Evolutionary conservation across 2,888 invertebrate species (phyloP), one percentile per base, ranked within the genome.

Genomic region (Athalia cordata): DNA sequence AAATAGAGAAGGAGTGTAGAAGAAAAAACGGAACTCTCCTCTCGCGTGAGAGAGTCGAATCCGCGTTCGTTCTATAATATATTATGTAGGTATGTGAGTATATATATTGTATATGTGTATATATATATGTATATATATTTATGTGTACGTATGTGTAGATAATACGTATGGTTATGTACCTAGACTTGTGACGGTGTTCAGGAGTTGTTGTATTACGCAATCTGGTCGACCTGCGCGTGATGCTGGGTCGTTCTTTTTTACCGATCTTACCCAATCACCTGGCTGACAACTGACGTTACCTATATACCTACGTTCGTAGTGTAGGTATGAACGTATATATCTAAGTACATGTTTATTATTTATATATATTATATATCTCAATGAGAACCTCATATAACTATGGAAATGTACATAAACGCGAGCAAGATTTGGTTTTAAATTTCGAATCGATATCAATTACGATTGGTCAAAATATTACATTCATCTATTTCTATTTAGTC

Each of bases 241-340:
- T 72, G 77, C 59, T 55, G 77, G 61, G 52, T 72, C 70, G 61
- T 78, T 74, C 72, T 78, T 78, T 78, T 78, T 78, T 78, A 78
- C 78, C 64, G 64, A 74, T 72, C 74, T 74, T 78, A 78, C 65
- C 64, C 78, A 78, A 72, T 75, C 64, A 62, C 62, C 62, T 62
- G 59, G 15, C 72, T 59, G 72, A 72, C 72, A 72, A 72, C 45
- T 72, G 59, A 72, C 72, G 72, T 70, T 29, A 29, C 29, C 43
- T 8, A 47, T 8, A 47, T 9, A 9, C 29, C 8, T 13, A 13
- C 29, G 8, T 62, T 5, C 13, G 15, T 62, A 62, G 55, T 15
- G 61, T 15, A 3, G 52, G 52, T 52, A 52, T 55, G 55, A 11
- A 55, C 55, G 7, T 7, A 55, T n/a, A 7, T 55, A 9, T 9